Conservation (phyloP, 2,797 vertebrate genomes). For the Oreonectes daqikongensis region DNA sequence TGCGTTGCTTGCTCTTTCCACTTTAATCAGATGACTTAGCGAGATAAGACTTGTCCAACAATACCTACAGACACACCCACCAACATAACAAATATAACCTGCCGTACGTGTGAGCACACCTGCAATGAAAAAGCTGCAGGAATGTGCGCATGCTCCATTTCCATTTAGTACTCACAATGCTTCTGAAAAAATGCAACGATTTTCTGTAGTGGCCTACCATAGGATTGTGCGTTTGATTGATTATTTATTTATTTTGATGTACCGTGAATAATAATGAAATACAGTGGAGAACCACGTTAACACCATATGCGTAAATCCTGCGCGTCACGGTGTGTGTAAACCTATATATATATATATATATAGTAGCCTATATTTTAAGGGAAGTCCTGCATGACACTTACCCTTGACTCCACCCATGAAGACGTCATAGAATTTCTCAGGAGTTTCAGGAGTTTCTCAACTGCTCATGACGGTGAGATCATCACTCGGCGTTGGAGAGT, state of each 20-base stretch:
- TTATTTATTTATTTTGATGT: no score
- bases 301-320: no score
- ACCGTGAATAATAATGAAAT: background rate
- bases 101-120: background rate
- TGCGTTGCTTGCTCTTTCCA: background rate
- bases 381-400: background rate
- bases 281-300: no score
- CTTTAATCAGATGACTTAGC: constrained; percentile 29
- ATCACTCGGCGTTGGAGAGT: background rate
- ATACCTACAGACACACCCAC: constrained; percentile 46
- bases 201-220: no score
- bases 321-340: background rate
- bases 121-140: no score
- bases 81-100: background rate
- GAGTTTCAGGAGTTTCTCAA: constrained; percentile 23
- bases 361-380: background rate
- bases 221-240: no score
- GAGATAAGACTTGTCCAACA: constrained; percentile 41
- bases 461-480: background rate
- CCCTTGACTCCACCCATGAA: constrained; percentile 31
- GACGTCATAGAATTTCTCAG: background rate
- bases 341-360: no score
- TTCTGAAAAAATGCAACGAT: no score
- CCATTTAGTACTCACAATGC: background rate
- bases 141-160: background rate